Evolutionary conservation across 2,113 vertebrate genomes (phyloP).

Genomic region (Myotis yumanensis): DNA sequence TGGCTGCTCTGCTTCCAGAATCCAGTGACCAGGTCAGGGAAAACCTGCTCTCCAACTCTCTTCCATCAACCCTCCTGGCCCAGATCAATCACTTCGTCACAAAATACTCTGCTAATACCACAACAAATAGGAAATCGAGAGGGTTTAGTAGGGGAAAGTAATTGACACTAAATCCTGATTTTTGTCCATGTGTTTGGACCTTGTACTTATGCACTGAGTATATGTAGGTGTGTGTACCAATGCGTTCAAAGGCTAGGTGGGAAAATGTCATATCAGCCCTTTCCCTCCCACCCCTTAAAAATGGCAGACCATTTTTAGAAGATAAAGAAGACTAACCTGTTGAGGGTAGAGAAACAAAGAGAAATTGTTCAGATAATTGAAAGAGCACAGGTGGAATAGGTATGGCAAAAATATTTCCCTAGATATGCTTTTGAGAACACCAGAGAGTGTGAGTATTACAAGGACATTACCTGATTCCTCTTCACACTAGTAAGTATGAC

Average conservation of each 20-base stretch:
- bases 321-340: not conserved
- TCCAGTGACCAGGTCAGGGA: not conserved
- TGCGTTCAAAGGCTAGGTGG: not conserved
- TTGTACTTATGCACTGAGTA: no score
- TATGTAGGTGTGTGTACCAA: not conserved
- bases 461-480: not conserved
- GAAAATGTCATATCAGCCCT: not conserved
- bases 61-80: not conserved
- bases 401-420: not conserved
- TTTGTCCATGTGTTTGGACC: not conserved
- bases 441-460: not conserved
- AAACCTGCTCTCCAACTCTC: not conserved
- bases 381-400: not conserved
- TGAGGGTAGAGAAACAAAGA: not conserved
- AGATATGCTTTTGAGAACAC: not conserved
- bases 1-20: constrained; percentile 47
- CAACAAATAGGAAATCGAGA: not conserved
- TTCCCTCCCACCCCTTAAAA: not conserved
- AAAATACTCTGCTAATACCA: not conserved
- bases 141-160: not conserved
- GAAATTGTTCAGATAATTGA: not conserved
- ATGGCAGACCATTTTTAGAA: not conserved
- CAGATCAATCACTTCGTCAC: not conserved
- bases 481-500: not conserved
- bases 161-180: constrained; percentile 25